Percentiles rank a stretch among this genome's conserved stretches.
Evolutionary conservation across 2,797 vertebrate genomes (phyloP).

Genomic region (Sebastes cheni): DNA sequence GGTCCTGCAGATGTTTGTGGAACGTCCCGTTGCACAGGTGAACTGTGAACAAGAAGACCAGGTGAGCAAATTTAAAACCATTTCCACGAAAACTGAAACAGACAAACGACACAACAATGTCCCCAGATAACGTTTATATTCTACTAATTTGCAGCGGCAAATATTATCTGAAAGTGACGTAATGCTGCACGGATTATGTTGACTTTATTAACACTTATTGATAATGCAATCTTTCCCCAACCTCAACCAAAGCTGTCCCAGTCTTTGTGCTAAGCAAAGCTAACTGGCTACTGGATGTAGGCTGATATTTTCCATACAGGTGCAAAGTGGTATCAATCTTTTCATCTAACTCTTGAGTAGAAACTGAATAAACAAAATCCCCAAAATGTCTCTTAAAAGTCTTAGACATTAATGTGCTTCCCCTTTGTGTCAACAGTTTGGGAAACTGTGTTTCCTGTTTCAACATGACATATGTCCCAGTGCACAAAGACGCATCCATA

Average conservation of each 20-base stretch:
- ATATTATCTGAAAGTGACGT: neutral
- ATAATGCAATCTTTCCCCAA: neutral
- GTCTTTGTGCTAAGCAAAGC: neutral
- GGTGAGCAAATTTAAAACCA: neutral
- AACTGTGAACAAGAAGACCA: slow-evolving; percentile 73
- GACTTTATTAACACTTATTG: neutral
- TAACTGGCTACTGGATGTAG: neutral
- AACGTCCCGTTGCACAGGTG: slow-evolving; percentile 94
- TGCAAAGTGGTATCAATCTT: too few species aligned
- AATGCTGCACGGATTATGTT: neutral
- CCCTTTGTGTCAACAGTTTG: too few species aligned
- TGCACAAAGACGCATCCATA: too few species aligned
- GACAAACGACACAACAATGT: neutral
- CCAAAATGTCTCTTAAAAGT: too few species aligned
- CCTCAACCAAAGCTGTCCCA: neutral
- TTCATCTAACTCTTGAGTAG: too few species aligned
- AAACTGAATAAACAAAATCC: too few species aligned
- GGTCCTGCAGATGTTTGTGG: slow-evolving; percentile 96
- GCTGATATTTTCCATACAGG: neutral
- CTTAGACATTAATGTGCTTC: too few species aligned
- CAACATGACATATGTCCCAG: too few species aligned
- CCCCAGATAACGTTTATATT: neutral
- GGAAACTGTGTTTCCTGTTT: too few species aligned
- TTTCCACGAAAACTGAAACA: neutral
- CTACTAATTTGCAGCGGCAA: neutral